These are phyloP conservation scores for Platyscapa corneri DNA, from an alignment of 1,140 invertebrate genomes.

Conservation along the genomic window DNA sequence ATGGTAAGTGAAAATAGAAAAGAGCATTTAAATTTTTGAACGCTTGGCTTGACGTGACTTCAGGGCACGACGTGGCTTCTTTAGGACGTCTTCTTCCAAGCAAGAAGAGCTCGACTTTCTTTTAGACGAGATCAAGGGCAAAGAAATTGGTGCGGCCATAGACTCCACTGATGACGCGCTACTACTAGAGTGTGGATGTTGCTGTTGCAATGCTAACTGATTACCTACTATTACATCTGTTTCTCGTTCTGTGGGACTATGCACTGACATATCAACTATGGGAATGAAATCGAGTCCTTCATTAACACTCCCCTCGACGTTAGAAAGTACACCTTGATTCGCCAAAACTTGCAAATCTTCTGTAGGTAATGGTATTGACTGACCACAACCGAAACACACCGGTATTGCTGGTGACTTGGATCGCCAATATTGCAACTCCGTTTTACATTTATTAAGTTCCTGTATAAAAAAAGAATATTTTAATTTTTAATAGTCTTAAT, in stretches of 20 bases:
- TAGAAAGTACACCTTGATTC: conserved; percentile 77
- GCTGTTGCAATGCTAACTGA: conserved; percentile 43
- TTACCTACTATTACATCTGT: background rate
- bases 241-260: conserved; percentile 63
- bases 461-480: conserved; percentile 59
- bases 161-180: conserved; percentile 53
- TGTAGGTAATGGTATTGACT: conserved; percentile 74
- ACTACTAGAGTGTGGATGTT: conserved; percentile 27
- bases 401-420: conserved; percentile 86
- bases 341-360: conserved; percentile 78
- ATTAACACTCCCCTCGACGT: conserved; percentile 70
- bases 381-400: conserved; percentile 77
- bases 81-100: conserved; percentile 62
- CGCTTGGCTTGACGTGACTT: conserved; percentile 72
- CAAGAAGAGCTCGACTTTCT: conserved; percentile 61
- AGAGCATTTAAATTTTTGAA: conserved; percentile 68
- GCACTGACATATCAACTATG: conserved; percentile 64
- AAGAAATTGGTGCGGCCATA: conserved; percentile 68
- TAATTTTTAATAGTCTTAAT: background rate
- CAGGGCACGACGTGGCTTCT: conserved; percentile 69
- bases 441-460: conserved; percentile 93
- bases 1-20: background rate
- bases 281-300: conserved; percentile 73
- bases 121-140: conserved; percentile 65
- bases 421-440: conserved; percentile 90